Percentiles rank a stretch among this genome's conserved stretches.
phyloP scores from a whole-genome alignment of 2,113 vertebrate species.

The Semnornis frantzii region DNA sequence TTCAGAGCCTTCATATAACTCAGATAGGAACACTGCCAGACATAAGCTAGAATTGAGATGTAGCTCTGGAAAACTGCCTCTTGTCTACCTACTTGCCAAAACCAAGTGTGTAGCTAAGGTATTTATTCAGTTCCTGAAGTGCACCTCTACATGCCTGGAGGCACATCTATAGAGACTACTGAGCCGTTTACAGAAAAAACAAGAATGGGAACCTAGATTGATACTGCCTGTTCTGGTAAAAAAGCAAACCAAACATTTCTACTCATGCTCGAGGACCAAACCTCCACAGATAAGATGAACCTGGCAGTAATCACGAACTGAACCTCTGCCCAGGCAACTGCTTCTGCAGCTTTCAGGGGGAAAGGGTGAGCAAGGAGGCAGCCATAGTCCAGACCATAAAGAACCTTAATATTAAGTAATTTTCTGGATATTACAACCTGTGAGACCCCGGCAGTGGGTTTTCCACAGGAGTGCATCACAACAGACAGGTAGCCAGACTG shows the following conservation, averaged over 20 bases:
- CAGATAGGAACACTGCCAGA: background rate
- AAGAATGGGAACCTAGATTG: background rate
- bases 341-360: accelerated
- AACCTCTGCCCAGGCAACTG: background rate
- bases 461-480: background rate
- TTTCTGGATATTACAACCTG: background rate
- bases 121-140: slow-evolving; percentile 9
- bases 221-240: background rate
- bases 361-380: background rate
- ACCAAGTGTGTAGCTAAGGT: background rate
- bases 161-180: background rate
- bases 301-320: background rate
- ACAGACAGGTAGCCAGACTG: accelerated
- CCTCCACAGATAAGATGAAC: background rate
- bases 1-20: background rate
- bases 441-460: background rate
- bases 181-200: background rate
- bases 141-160: background rate
- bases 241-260: background rate
- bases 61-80: background rate
- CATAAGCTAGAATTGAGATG: background rate
- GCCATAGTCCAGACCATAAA: background rate
- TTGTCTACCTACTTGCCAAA: background rate
- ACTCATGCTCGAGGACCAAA: background rate
- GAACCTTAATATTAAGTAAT: background rate